phyloP scores from a whole-genome alignment of 2,888 invertebrate species.

The Callimorpha dominula region DNA sequence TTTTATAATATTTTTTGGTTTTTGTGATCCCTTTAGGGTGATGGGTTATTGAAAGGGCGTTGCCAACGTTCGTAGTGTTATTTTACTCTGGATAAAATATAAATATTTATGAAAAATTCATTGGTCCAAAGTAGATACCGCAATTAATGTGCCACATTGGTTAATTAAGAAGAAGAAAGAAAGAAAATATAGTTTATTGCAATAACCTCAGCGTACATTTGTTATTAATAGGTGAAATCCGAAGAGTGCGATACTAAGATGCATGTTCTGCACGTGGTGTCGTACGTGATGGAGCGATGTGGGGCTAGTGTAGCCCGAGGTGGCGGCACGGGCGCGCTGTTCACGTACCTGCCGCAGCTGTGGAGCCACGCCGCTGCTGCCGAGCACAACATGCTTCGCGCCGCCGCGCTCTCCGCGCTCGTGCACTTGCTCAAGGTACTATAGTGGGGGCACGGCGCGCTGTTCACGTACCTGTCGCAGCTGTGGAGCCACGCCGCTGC shows the following conservation, averaged over 20 bases:
- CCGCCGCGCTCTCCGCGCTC: conserved; percentile 95
- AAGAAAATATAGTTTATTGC: too few species aligned
- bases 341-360: conserved; percentile 93
- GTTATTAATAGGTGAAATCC: conserved; percentile 90
- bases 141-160: too few species aligned
- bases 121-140: too few species aligned
- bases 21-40: too few species aligned
- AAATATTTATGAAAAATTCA: too few species aligned
- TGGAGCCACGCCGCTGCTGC: conserved; percentile 96
- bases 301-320: conserved; percentile 93
- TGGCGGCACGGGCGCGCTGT: conserved; percentile 85
- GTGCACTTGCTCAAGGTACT: conserved; percentile 93
- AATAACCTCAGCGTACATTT: not conserved
- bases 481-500: conserved; percentile 96
- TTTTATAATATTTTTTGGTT: too few species aligned
- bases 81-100: too few species aligned
- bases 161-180: too few species aligned
- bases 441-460: conserved; percentile 6
- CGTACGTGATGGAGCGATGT: conserved; percentile 95
- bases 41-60: too few species aligned
- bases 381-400: conserved; percentile 95
- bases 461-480: conserved; percentile 92
- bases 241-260: conserved; percentile 98
- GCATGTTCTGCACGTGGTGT: conserved; percentile 96
- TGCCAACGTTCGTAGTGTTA: too few species aligned